Percentiles rank a stretch among this genome's conserved stretches.
phyloP scores from a whole-genome alignment of 2,888 invertebrate species.

The Calameuta pallipes region DNA sequence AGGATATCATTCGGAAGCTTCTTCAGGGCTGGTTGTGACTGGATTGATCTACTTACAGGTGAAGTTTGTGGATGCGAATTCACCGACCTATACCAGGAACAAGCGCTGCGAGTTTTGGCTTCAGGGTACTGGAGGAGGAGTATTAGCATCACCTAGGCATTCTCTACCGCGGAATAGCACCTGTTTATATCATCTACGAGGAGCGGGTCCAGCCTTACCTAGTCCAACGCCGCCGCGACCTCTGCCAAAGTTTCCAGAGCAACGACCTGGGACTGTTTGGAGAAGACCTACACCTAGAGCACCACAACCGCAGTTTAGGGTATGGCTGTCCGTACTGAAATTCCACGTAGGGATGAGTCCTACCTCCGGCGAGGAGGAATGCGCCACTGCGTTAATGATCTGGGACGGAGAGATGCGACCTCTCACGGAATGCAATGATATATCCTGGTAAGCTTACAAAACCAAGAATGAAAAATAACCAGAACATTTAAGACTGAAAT shows the following conservation, averaged over 20 bases:
- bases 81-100: conserved; percentile 85
- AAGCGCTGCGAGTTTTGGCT: conserved; percentile 91
- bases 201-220: conserved; percentile 69
- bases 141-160: conserved; percentile 85
- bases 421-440: conserved; percentile 82
- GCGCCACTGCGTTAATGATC: conserved; percentile 85
- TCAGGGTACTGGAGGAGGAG: conserved; percentile 82
- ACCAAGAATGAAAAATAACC: neutral
- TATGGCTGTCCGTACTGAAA: conserved; percentile 89
- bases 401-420: conserved; percentile 82
- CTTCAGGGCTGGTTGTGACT: neutral
- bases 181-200: conserved; percentile 86
- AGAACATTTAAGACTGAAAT: neutral
- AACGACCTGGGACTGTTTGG: conserved; percentile 65
- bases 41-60: conserved; percentile 69
- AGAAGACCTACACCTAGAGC: conserved; percentile 68
- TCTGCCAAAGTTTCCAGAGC: conserved; percentile 63
- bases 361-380: conserved; percentile 79
- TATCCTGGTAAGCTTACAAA: conserved; percentile 76
- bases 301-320: conserved; percentile 78
- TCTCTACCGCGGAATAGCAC: conserved; percentile 89
- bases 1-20: neutral
- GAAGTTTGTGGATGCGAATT: conserved; percentile 85
- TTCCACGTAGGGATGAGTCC: conserved; percentile 82
- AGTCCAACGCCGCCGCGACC: conserved; percentile 68